phyloP scores from a whole-genome alignment of 2,113 vertebrate species.

The Paramisgurnus dabryanus region DNA sequence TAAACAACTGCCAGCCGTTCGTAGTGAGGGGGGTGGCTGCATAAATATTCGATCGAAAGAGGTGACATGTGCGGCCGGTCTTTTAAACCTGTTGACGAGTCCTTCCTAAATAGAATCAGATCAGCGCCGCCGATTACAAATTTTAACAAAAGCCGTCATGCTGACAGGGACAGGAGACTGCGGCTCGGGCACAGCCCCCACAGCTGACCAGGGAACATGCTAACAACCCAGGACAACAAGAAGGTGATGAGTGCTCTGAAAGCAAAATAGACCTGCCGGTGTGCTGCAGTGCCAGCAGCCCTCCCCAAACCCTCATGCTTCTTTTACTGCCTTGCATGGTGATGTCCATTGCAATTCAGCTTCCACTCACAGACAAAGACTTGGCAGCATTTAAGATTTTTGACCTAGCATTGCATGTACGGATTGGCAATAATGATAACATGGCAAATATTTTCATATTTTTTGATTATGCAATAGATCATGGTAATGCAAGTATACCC shows the following conservation, averaged over 20 bases:
- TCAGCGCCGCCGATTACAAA: slow-evolving; percentile 67
- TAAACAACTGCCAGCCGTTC: slow-evolving; percentile 68
- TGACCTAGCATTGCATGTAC: neutral
- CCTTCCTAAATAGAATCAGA: slow-evolving; percentile 74
- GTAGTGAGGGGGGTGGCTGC: slow-evolving; percentile 31
- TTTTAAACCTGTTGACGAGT: slow-evolving; percentile 70
- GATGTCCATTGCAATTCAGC: slow-evolving; percentile 28
- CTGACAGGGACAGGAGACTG: slow-evolving; percentile 64
- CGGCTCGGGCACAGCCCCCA: slow-evolving; percentile 49
- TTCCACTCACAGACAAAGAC: slow-evolving; percentile 6
- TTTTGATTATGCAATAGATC: no score
- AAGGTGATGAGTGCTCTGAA: slow-evolving; percentile 73
- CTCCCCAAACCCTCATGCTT: slow-evolving; percentile 24
- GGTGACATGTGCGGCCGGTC: slow-evolving; percentile 64
- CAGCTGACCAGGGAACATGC: slow-evolving; percentile 71
- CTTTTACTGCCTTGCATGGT: slow-evolving; percentile 42
- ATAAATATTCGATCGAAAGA: slow-evolving; percentile 70
- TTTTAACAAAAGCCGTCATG: slow-evolving; percentile 67
- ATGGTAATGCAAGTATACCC: no score
- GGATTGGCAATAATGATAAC: neutral
- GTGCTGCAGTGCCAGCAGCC: slow-evolving; percentile 37
- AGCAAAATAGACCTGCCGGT: slow-evolving; percentile 70
- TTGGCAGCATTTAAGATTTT: slow-evolving; percentile 23
- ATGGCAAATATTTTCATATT: no score
- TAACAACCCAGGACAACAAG: slow-evolving; percentile 73